Base-by-base conservation (phyloP, 1,140 invertebrate genomes). In the Pantala flavescens region DNA sequence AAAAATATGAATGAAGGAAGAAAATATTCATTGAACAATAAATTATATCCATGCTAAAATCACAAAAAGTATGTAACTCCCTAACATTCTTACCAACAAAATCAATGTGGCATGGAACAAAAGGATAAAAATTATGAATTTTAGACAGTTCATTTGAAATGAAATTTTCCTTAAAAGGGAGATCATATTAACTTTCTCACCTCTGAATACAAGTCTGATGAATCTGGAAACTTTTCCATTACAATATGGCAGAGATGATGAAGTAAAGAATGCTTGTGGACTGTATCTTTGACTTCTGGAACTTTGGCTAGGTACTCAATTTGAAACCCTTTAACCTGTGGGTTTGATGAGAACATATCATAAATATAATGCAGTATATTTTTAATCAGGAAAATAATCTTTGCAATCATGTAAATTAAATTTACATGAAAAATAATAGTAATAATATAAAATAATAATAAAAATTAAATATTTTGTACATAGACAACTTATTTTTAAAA, bases 211-310 rank as follows among this genome's bases (percentile, higher is more conserved):
- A 99, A 88, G 86, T 99, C 98, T 55, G 90, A 91, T 7, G 93
- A 94, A 74, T 98, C 94, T 0, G 95, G 92, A 84, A 93, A 97
- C 81, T 97, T 95, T 81, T 99, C 96, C 85, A 98, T 93, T 72
- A 99, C 95, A 86, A 98, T 97, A 82, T 95, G 93, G 83, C 96
- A 98, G 73, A 99, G 86, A 85, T 99, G 98, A 84, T 99, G 95
- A 55, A 99, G 87, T 74, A 99, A 85, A 24, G 97, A 97, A 84
- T 99, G 96, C 83, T 99, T 99, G 83, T 99, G 95, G 28, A 98
- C 95, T 0, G 97, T 98, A 83, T 99, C 97, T 85, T 99, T 99
- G 0, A 99, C 97, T 88, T 99, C 98, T 78, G 97, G 96, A 78
- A 98, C 95, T 88, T 98, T 98, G 71, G 95, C 88, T 77, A 99